Conservation (phyloP, 2,113 vertebrate genomes). For the Regulus satrapa region DNA sequence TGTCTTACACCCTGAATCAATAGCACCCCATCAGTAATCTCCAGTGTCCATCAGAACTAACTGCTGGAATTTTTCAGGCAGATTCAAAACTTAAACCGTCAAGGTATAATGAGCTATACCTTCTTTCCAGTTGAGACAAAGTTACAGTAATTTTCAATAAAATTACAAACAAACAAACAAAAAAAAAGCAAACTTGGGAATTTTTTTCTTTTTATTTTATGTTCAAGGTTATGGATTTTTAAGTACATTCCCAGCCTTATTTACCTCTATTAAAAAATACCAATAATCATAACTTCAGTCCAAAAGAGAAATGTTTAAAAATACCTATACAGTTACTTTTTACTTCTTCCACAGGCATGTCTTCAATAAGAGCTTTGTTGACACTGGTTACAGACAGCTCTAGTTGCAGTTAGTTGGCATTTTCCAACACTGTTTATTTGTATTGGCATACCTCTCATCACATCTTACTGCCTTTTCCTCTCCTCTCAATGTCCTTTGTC, state of each 20-base stretch:
- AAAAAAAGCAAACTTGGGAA: not conserved
- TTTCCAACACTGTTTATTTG: not conserved
- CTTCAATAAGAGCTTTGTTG: not conserved
- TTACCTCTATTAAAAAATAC: not conserved
- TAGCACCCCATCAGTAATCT: not conserved
- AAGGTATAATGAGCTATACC: not conserved
- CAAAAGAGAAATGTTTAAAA: not conserved
- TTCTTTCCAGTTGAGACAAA: not conserved
- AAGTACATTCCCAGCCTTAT: not conserved
- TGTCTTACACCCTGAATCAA: not conserved
- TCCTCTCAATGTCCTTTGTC: not conserved
- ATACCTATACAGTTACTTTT: not conserved
- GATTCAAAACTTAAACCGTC: not conserved
- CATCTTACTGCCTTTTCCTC: not conserved
- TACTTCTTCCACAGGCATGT: not conserved
- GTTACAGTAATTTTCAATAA: not conserved
- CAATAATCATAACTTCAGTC: accelerated
- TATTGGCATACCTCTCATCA: not conserved
- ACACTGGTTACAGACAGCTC: not conserved
- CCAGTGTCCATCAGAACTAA: not conserved
- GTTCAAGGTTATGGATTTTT: not conserved
- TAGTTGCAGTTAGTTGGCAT: not conserved
- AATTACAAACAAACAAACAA: not conserved
- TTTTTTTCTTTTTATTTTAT: not conserved
- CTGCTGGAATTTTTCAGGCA: not conserved